A percentile compares a stretch with the other conserved stretches of the same genome.
These are phyloP conservation scores for Zosterops hypoxanthus DNA, from an alignment of 2,113 vertebrate genomes.

Conservation along the genomic window DNA sequence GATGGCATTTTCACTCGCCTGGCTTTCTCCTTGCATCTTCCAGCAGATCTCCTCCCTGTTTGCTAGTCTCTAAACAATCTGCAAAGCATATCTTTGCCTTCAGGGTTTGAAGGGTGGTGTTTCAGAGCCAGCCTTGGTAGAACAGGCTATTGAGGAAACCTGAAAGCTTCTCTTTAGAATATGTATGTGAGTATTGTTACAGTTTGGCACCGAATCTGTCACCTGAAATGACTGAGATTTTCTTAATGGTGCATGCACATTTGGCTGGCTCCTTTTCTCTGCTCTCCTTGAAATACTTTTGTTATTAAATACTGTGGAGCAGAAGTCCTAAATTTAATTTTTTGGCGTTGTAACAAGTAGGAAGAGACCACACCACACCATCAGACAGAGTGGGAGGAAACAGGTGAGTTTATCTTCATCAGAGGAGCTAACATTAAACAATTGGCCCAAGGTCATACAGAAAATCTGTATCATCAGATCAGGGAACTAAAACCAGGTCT, in stretches of 20 bases:
- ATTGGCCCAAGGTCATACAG: not conserved
- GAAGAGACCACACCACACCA: not conserved
- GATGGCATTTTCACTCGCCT: not conserved
- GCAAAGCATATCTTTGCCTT: not conserved
- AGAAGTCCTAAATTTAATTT: not conserved
- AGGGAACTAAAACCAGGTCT: not conserved
- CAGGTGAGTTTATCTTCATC: slow-evolving; percentile 8
- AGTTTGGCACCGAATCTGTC: slow-evolving; percentile 36
- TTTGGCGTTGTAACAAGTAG: not conserved
- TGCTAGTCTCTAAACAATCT: not conserved
- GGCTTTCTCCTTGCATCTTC: not conserved
- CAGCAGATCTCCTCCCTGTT: not conserved
- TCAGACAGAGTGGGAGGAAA: not conserved
- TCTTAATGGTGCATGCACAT: slow-evolving; percentile 9
- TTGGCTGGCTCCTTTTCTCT: not conserved
- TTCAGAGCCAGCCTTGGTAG: not conserved
- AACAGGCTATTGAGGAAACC: slow-evolving; percentile 8
- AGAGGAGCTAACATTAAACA: not conserved
- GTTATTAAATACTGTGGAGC: not conserved
- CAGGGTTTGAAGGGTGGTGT: slow-evolving; percentile 27
- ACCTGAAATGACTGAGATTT: slow-evolving; percentile 39
- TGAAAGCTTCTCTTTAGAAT: slow-evolving; percentile 1
- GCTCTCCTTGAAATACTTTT: not conserved
- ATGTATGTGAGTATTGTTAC: not conserved
- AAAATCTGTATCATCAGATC: not conserved